phyloP scores from a whole-genome alignment of 2,113 vertebrate species.

The Bucco capensis region DNA sequence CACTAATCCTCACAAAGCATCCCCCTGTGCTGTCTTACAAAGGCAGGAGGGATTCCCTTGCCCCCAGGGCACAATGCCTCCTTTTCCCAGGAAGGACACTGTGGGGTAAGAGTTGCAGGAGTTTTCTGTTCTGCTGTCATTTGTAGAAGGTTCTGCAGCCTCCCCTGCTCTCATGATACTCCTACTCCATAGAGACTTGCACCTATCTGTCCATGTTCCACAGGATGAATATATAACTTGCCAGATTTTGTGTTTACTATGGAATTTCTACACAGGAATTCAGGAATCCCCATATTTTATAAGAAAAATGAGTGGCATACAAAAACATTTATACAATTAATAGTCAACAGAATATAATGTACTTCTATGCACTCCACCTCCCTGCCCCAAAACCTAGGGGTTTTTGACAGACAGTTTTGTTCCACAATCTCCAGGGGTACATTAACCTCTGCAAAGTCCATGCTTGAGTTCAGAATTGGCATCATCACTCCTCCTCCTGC shows the following conservation, averaged over 20 bases:
- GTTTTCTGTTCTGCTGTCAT: background rate
- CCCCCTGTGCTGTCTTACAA: background rate
- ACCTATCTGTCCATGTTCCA: background rate
- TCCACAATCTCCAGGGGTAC: constrained; percentile 1
- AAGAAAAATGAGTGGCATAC: constrained; percentile 54
- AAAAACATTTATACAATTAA: constrained; percentile 58
- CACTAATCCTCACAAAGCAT: background rate
- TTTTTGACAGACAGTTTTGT: constrained; percentile 51
- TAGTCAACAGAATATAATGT: constrained; percentile 37
- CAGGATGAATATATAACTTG: background rate
- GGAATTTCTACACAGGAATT: constrained; percentile 51
- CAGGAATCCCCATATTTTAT: constrained; percentile 53
- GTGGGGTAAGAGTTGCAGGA: background rate
- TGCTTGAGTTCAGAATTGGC: constrained; percentile 74
- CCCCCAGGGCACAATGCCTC: background rate
- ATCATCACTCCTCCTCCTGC: constrained; percentile 76
- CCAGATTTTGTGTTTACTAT: constrained; percentile 47
- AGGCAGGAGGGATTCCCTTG: background rate
- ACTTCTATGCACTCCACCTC: background rate
- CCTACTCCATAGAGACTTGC: background rate
- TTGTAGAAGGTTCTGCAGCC: background rate
- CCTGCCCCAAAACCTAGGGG: background rate
- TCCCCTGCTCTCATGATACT: background rate
- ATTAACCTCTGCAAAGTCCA: constrained; percentile 52
- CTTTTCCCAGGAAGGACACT: background rate